A percentile compares a stretch with the other conserved stretches of the same genome.
phyloP scores from a whole-genome alignment of 2,797 vertebrate genomes.

The Paramormyrops hopkinsi region DNA sequence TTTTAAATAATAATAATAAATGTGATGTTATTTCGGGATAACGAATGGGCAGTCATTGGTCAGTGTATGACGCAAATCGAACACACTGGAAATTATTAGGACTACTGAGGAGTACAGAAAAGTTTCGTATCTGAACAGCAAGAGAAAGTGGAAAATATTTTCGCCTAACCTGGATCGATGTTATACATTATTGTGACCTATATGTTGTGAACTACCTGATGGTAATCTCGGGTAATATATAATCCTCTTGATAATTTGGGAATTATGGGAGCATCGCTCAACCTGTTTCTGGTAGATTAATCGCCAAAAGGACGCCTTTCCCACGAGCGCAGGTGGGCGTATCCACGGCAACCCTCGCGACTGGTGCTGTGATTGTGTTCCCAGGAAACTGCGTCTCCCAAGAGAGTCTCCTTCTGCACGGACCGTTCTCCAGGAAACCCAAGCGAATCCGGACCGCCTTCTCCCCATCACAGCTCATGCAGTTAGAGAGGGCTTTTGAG shows the following conservation, averaged over 20 bases:
- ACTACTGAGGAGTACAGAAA: neutral
- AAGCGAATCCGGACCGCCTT: constrained; percentile 97
- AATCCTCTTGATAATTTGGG: neutral
- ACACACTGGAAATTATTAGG: neutral
- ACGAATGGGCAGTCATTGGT: neutral
- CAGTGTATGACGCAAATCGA: neutral
- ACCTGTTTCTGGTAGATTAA: neutral
- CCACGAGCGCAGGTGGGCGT: neutral
- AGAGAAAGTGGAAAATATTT: neutral
- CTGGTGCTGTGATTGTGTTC: constrained; percentile 22
- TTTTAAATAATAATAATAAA: neutral
- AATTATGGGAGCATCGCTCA: neutral
- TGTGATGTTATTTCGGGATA: neutral
- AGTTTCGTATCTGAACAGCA: neutral
- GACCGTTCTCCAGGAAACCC: constrained; percentile 90
- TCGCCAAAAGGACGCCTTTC: neutral
- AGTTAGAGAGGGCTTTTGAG: constrained; percentile 90
- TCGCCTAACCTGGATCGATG: neutral
- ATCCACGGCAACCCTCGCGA: constrained; percentile 5
- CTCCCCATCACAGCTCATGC: constrained; percentile 89
- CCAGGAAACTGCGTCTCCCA: constrained; percentile 85
- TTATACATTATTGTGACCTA: neutral
- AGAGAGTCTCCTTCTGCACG: constrained; percentile 88
- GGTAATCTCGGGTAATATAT: neutral
- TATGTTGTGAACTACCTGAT: neutral